Evolutionary conservation across 1,140 invertebrate species (phyloP).

Genomic region (Potamilus streckersoni): DNA sequence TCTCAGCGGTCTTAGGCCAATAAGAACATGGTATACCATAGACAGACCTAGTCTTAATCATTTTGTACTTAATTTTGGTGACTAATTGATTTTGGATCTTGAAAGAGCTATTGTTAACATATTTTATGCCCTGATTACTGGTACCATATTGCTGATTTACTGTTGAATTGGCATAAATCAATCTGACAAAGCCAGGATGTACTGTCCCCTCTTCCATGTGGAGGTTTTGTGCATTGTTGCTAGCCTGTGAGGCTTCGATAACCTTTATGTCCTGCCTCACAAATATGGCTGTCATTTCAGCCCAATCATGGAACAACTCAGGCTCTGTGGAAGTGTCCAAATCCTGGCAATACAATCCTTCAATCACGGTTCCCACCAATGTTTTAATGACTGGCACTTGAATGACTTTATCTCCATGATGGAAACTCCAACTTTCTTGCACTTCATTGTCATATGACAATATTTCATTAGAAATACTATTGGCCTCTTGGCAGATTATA

Average conservation of each 20-base stretch:
- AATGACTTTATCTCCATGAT: neutral
- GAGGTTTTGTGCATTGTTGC: neutral
- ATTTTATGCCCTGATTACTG: neutral
- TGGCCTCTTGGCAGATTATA: neutral
- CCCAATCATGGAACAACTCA: neutral
- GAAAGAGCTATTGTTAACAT: neutral
- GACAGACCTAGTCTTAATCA: neutral
- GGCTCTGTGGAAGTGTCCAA: neutral
- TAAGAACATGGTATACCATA: neutral
- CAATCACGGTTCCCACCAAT: neutral
- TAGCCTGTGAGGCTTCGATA: neutral
- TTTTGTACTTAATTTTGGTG: neutral
- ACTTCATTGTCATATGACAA: neutral
- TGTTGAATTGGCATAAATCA: neutral
- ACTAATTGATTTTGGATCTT: neutral
- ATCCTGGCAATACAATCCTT: neutral
- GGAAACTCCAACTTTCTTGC: neutral
- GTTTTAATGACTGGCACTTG: neutral
- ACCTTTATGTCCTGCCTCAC: neutral
- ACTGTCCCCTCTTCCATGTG: neutral
- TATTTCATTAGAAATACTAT: neutral
- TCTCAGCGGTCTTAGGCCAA: conserved; percentile 16
- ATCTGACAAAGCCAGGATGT: too few species aligned
- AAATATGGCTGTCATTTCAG: neutral
- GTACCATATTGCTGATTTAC: neutral